A percentile compares a stretch with the other conserved stretches of the same genome.
Conservation (phyloP, 1,140 invertebrate genomes). For the Gonioctena quinquepunctata region DNA sequence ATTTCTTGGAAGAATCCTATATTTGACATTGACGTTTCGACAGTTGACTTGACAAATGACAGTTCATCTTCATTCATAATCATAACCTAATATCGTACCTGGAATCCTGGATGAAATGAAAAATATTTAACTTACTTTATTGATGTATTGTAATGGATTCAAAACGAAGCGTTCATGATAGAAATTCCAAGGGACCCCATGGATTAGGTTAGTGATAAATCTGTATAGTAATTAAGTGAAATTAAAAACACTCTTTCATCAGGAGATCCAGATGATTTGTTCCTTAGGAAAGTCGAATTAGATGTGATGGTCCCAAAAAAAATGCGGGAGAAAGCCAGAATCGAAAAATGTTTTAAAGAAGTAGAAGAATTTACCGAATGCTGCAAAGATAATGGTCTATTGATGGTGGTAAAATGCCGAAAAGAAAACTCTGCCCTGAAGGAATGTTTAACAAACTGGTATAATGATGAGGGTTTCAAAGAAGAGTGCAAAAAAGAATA, state of each 20-base stretch:
- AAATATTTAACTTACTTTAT: too few species aligned
- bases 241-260: constrained; percentile 14
- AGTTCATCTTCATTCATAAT: too few species aligned
- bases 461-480: constrained; percentile 73
- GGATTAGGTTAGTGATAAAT: constrained; percentile 21
- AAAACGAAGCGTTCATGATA: not conserved
- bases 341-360: constrained; percentile 75
- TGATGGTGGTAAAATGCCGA: constrained; percentile 75
- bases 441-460: constrained; percentile 76
- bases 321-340: constrained; percentile 77
- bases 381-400: constrained; percentile 68
- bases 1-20: too few species aligned
- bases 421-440: constrained; percentile 70
- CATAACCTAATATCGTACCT: too few species aligned
- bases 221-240: not conserved
- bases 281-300: constrained; percentile 80
- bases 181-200: constrained; percentile 24
- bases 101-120: too few species aligned
- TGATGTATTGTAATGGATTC: not conserved
- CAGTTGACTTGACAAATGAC: too few species aligned
- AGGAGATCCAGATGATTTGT: constrained; percentile 85
- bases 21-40: too few species aligned
- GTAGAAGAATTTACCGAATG: constrained; percentile 77
- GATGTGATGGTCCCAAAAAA: constrained; percentile 85
- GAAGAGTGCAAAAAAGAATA: constrained; percentile 77